Percentiles rank a stretch among this genome's conserved stretches.
phyloP scores from a whole-genome alignment of 2,113 vertebrate species.

The Eurypyga helias region DNA sequence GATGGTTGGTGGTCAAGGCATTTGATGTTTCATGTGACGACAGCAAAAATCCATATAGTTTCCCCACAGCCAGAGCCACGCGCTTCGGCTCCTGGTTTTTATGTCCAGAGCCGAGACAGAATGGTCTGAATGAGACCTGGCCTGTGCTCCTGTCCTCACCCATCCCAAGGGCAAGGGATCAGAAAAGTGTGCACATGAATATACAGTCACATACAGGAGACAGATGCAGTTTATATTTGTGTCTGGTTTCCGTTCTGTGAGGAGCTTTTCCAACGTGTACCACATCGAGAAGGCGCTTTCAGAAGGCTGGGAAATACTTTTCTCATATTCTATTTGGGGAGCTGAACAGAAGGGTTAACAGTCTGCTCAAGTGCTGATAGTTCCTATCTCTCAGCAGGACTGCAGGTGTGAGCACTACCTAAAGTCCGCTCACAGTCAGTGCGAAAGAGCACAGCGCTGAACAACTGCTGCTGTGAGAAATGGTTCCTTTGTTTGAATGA shows the following conservation, averaged over 20 bases:
- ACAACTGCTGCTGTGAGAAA: neutral
- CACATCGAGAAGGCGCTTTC: neutral
- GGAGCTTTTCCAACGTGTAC: neutral
- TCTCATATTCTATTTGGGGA: neutral
- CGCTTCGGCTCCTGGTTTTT: neutral
- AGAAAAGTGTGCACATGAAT: neutral
- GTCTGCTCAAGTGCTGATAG: neutral
- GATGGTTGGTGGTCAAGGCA: neutral
- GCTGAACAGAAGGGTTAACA: neutral
- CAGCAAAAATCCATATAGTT: neutral
- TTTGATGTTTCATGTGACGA: neutral
- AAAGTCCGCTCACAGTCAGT: neutral
- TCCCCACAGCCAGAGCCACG: neutral
- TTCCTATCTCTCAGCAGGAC: neutral
- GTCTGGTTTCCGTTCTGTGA: neutral
- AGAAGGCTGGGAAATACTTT: neutral
- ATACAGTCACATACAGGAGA: neutral
- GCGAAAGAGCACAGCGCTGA: neutral
- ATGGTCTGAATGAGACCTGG: neutral
- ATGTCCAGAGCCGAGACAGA: neutral
- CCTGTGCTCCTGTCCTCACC: neutral
- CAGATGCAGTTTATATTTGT: neutral
- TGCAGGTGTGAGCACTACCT: neutral
- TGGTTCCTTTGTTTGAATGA: neutral
- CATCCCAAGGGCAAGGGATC: neutral